phyloP scores from a whole-genome alignment of 2,888 invertebrate genomes.

The Scelioninae gen. 1 region DNA sequence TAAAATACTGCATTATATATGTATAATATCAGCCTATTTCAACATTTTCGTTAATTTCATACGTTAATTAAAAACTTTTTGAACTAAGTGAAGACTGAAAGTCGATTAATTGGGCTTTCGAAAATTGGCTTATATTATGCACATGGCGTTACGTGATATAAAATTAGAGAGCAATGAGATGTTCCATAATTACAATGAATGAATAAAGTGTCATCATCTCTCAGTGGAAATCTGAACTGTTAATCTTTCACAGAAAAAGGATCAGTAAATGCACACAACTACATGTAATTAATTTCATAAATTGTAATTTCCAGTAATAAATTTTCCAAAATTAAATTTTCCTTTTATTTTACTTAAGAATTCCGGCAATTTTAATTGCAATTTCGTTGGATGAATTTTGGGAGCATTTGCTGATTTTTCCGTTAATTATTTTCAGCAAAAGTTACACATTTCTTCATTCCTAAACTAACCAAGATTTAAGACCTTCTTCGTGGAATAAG shows the following conservation, averaged over 20 bases:
- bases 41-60: constrained; percentile 1
- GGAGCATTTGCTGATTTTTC: constrained; percentile 4
- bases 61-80: constrained; percentile 11
- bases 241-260: constrained; percentile 7
- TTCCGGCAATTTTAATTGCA: no score
- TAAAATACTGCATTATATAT: constrained; percentile 10
- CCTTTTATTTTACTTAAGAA: no score
- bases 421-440: constrained; percentile 8
- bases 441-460: constrained; percentile 16
- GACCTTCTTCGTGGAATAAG: constrained; percentile 63
- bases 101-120: neutral
- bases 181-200: constrained; percentile 6
- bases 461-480: constrained; percentile 17
- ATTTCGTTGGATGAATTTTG: no score
- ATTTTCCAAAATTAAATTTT: no score
- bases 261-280: no score
- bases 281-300: no score
- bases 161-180: constrained; percentile 3
- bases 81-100: neutral
- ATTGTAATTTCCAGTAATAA: no score
- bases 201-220: constrained; percentile 11
- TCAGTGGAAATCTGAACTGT: constrained; percentile 6
- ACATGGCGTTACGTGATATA: neutral
- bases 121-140: neutral
- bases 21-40: neutral